Percentiles rank a stretch among this genome's conserved stretches.
phyloP scores from a whole-genome alignment of 2,888 invertebrate species.

The Lissonota sp. region DNA sequence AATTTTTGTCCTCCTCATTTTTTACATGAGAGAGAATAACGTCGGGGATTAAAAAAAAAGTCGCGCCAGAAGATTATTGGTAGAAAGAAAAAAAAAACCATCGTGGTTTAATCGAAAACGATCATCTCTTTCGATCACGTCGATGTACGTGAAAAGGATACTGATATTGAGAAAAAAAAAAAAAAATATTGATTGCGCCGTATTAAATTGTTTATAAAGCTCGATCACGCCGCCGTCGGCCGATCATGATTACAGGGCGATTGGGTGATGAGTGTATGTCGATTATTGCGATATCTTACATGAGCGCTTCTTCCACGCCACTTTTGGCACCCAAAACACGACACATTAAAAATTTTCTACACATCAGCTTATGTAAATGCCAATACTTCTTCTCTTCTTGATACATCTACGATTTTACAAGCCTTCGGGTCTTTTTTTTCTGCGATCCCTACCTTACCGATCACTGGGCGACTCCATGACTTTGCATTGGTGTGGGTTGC shows the following conservation, averaged over 20 bases:
- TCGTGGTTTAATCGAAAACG: constrained; percentile 44
- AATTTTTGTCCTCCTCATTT: constrained; percentile 33
- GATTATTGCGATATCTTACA: constrained; percentile 42
- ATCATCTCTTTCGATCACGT: constrained; percentile 16
- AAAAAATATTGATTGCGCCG: constrained; percentile 28
- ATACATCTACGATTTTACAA: too few relatives aligned
- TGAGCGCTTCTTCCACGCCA: too few relatives aligned
- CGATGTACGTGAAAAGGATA: constrained; percentile 1
- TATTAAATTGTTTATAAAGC: constrained; percentile 59
- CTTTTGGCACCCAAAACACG: too few relatives aligned
- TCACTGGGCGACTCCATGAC: too few relatives aligned
- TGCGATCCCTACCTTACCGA: too few relatives aligned
- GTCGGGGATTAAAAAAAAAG: background rate
- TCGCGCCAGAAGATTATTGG: background rate
- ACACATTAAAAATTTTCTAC: too few relatives aligned
- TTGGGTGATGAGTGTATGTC: constrained; percentile 41
- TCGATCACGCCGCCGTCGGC: constrained; percentile 18
- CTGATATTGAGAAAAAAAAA: background rate
- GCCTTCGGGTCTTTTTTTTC: too few relatives aligned
- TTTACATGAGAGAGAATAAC: constrained; percentile 3
- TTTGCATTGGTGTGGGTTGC: too few relatives aligned
- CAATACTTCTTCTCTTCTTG: too few relatives aligned
- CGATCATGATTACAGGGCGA: constrained; percentile 53
- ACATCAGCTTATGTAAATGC: too few relatives aligned
- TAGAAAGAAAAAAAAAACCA: constrained; percentile 1